These are phyloP conservation scores for Rallus limicola DNA, from an alignment of 2,113 vertebrate genomes.

Conservation along the genomic window DNA sequence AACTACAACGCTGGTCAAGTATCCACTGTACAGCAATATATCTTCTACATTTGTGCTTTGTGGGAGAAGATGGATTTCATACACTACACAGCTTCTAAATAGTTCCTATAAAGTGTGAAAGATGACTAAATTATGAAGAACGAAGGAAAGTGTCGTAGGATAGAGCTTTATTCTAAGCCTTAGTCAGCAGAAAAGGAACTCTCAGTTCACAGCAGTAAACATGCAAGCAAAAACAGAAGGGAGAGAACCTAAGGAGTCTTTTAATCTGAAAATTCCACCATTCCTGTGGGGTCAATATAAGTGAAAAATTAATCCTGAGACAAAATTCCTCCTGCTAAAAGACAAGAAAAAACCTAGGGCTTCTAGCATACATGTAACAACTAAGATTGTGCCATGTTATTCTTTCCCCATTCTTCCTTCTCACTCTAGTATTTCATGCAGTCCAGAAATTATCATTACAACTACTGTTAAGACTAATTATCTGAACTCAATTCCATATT, in stretches of 20 bases:
- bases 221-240: not conserved
- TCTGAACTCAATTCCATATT: not conserved
- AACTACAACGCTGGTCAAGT: not conserved
- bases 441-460: not conserved
- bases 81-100: not conserved
- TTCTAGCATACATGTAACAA: not conserved
- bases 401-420: not conserved
- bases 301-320: not conserved
- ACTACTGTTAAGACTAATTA: not conserved
- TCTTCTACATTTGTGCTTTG: not conserved
- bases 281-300: not conserved
- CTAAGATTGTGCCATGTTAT: not conserved
- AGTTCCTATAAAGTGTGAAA: not conserved
- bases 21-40: not conserved
- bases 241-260: not conserved
- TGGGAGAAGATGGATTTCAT: not conserved
- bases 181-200: not conserved
- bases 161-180: not conserved
- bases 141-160: not conserved
- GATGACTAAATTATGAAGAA: not conserved
- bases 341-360: not conserved
- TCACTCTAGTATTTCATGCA: not conserved
- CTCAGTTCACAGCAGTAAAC: not conserved
- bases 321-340: not conserved
- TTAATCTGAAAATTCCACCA: not conserved